phyloP scores from a whole-genome alignment of 2,888 invertebrate genomes.

The Phyllotreta cruciferae region DNA sequence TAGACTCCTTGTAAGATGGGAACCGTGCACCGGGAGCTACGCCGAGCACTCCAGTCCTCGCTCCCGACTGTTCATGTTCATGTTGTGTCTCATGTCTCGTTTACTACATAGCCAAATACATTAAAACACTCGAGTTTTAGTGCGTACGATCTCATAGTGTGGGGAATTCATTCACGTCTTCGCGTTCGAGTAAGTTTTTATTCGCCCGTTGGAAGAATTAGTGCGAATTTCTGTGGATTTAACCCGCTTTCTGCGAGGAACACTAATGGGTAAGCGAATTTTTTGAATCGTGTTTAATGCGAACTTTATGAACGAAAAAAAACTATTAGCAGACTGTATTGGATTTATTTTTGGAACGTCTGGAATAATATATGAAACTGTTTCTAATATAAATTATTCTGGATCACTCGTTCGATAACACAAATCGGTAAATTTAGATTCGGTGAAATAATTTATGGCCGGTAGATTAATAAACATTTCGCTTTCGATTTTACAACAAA shows the following conservation, averaged over 20 bases:
- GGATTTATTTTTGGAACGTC: constrained; percentile 17
- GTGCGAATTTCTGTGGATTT: constrained; percentile 25
- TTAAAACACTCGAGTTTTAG: constrained; percentile 5
- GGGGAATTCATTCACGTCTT: constrained; percentile 28
- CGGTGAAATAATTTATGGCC: neutral
- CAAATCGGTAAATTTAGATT: neutral
- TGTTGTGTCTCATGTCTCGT: constrained; percentile 1
- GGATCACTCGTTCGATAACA: constrained; percentile 14
- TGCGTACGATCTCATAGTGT: constrained; percentile 16
- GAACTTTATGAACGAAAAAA: neutral
- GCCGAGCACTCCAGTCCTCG: constrained; percentile 13
- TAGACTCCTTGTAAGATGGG: constrained; percentile 23
- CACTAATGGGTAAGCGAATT: constrained; percentile 20
- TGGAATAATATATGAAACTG: constrained; percentile 9
- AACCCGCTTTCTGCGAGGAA: constrained; percentile 32
- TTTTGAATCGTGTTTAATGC: neutral
- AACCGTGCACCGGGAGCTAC: constrained; percentile 13
- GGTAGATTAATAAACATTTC: neutral
- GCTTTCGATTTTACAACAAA: neutral
- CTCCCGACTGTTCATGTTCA: constrained; percentile 12
- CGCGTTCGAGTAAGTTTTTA: constrained; percentile 30
- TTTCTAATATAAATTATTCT: constrained; percentile 10
- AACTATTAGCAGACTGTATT: constrained; percentile 8
- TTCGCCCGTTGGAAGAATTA: constrained; percentile 20
- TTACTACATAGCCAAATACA: neutral